These are phyloP conservation scores for Cololabis saira DNA, from an alignment of 2,113 vertebrate genomes.

Conservation along the genomic window DNA sequence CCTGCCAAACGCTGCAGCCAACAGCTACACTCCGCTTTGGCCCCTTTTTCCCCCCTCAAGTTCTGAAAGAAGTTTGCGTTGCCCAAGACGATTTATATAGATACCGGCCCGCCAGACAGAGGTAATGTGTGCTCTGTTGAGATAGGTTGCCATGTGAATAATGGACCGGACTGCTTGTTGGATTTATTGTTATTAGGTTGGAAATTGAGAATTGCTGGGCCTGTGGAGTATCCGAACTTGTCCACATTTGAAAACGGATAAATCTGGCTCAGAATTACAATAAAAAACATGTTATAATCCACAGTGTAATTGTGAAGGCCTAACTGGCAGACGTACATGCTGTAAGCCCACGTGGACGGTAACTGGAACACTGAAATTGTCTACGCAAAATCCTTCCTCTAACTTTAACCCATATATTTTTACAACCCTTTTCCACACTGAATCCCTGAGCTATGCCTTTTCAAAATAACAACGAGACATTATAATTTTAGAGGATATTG, in stretches of 20 bases:
- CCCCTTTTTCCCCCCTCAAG: conserved; percentile 10
- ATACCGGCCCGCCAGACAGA: conserved; percentile 27
- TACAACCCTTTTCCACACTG: too few relatives aligned
- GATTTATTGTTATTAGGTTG: conserved; percentile 48
- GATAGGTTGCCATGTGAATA: conserved; percentile 43
- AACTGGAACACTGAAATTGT: too few relatives aligned
- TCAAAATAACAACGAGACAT: too few relatives aligned
- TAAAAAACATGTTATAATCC: conserved; percentile 3
- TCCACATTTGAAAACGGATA: conserved; percentile 31
- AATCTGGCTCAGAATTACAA: conserved; percentile 2
- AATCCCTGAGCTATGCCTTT: too few relatives aligned
- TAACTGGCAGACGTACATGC: background rate
- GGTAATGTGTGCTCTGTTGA: conserved; percentile 27
- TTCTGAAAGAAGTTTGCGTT: conserved; percentile 58
- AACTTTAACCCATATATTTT: too few relatives aligned
- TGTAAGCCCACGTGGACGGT: too few relatives aligned
- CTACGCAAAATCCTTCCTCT: too few relatives aligned
- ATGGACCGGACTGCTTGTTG: conserved; percentile 41
- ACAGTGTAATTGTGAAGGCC: background rate
- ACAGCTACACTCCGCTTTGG: conserved; percentile 72
- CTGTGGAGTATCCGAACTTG: conserved; percentile 11
- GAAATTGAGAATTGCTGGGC: conserved; percentile 38
- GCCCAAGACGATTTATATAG: conserved; percentile 40
- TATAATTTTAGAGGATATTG: too few relatives aligned
- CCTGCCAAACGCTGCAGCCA: conserved; percentile 73